Evolutionary conservation across 2,113 vertebrate species (phyloP).

Genomic region (Limanda limanda): DNA sequence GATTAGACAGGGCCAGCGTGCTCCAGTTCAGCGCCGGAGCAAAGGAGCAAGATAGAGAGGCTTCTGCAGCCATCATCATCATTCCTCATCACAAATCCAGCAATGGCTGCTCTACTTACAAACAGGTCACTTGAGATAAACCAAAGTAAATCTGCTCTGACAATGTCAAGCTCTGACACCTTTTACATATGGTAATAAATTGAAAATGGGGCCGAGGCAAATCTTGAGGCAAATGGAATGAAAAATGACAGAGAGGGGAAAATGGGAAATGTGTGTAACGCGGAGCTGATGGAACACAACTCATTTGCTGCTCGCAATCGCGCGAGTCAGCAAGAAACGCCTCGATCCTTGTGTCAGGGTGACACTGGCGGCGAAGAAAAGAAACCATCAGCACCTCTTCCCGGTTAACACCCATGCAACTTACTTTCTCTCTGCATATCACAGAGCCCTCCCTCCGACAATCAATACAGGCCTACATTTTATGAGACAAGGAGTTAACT

Average conservation of each 20-base stretch:
- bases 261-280: constrained; percentile 30
- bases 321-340: constrained; percentile 73
- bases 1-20: constrained; percentile 57
- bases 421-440: constrained; percentile 83
- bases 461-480: constrained; percentile 98
- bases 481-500: constrained; percentile 99
- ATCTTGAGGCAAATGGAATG: constrained; percentile 50
- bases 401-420: constrained; percentile 84
- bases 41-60: constrained; percentile 34
- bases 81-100: constrained; percentile 48
- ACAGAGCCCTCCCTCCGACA: constrained; percentile 79
- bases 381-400: constrained; percentile 80
- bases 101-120: constrained; percentile 51
- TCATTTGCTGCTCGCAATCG: constrained; percentile 60
- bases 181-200: constrained; percentile 61
- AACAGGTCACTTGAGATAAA: constrained; percentile 44
- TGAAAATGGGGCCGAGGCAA: constrained; percentile 47
- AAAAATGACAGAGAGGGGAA: constrained; percentile 58
- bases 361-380: constrained; percentile 56
- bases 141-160: constrained; percentile 49
- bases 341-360: constrained; percentile 72
- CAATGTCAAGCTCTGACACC: constrained; percentile 54
- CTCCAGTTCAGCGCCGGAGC: constrained; percentile 51
- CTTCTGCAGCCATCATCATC: constrained; percentile 45
- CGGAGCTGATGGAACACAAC: constrained; percentile 50